Percentiles rank a stretch among this genome's conserved stretches.
Conservation (phyloP, 2,113 vertebrate species). For the Pardalotus punctatus region DNA sequence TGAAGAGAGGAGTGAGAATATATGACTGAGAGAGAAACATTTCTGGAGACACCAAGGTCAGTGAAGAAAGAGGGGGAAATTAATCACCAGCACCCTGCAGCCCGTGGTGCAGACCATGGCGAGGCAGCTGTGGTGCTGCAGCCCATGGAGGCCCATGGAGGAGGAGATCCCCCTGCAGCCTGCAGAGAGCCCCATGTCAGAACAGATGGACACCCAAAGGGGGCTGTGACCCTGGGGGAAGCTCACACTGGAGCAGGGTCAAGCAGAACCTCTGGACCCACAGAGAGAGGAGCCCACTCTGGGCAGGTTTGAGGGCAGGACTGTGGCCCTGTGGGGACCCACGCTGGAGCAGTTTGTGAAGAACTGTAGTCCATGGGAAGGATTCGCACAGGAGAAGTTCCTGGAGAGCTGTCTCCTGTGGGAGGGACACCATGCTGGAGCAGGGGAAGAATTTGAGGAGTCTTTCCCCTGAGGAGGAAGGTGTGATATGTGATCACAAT, state of each 20-base stretch:
- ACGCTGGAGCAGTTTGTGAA: background rate
- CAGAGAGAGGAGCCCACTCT: background rate
- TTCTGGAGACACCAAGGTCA: background rate
- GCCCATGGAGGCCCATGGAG: background rate
- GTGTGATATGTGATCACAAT: background rate
- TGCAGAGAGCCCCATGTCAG: rapidly evolving
- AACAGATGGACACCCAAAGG: background rate
- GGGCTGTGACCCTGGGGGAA: background rate
- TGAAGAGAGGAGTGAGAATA: background rate
- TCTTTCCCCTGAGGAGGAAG: background rate
- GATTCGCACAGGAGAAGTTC: background rate
- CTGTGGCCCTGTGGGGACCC: background rate
- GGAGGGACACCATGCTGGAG: rapidly evolving
- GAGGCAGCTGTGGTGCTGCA: background rate
- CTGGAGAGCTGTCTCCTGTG: background rate
- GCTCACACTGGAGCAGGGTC: background rate
- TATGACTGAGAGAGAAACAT: background rate
- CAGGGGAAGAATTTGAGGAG: background rate
- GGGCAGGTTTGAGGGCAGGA: background rate
- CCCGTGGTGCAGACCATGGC: no score
- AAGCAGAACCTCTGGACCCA: background rate
- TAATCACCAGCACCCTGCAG: background rate
- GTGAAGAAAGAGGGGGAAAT: background rate
- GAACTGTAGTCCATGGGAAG: background rate
- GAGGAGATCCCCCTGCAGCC: background rate